These are phyloP conservation scores for Spilarctia lutea DNA, from an alignment of 2,888 invertebrate species.

Conservation along the genomic window DNA sequence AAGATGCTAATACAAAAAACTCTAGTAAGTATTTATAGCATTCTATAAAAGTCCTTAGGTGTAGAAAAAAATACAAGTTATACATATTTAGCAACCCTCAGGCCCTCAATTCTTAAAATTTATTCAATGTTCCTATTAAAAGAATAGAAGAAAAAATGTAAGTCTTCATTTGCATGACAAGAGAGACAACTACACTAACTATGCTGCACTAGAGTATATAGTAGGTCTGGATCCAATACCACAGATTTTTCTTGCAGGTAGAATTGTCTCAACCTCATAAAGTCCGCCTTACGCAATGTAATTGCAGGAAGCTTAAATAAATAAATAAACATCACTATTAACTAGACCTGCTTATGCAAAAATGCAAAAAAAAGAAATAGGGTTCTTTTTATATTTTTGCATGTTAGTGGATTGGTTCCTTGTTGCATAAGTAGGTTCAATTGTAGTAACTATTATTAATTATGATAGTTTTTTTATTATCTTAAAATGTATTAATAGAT, in stretches of 20 bases:
- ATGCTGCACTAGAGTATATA: neutral
- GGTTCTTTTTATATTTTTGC: no score
- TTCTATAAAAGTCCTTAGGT: neutral
- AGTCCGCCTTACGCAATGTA: no score
- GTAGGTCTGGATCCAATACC: neutral
- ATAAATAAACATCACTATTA: no score
- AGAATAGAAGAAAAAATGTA: neutral
- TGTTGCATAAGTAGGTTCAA: no score
- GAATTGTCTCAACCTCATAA: neutral
- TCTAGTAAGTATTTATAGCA: no score
- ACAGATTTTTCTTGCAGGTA: neutral
- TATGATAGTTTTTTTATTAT: no score
- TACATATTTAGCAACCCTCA: neutral
- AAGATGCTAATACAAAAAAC: neutral
- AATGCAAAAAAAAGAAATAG: no score
- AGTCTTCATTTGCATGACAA: neutral
- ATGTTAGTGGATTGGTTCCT: no score
- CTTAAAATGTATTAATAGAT: no score
- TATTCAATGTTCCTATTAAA: neutral
- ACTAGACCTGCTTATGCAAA: no score
- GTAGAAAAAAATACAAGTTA: neutral
- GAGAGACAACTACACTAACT: neutral
- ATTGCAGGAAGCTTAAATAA: no score
- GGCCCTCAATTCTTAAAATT: neutral
- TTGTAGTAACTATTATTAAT: no score